Evolutionary conservation across 2,797 vertebrate species (phyloP).

Genomic region (Pseudomugil gertrudae): DNA sequence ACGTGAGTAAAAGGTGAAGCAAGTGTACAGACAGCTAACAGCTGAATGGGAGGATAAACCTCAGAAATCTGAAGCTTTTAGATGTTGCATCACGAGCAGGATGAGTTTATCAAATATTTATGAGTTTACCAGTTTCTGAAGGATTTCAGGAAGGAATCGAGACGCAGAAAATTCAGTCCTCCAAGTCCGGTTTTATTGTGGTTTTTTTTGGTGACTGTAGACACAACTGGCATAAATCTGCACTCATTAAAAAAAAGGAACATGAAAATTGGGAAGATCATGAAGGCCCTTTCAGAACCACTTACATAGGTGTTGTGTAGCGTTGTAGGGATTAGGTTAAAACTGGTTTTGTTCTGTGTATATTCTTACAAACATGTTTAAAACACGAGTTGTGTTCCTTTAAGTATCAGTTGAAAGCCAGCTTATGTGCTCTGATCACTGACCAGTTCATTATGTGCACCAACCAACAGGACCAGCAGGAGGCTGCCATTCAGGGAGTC

Average conservation of each 20-base stretch:
- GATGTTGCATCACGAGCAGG: not conserved
- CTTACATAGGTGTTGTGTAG: slow-evolving; percentile 28
- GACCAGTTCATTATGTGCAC: slow-evolving; percentile 25
- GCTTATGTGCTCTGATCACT: slow-evolving; percentile 32
- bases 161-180: slow-evolving; percentile 39
- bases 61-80: not conserved
- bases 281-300: slow-evolving; percentile 52
- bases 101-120: not conserved
- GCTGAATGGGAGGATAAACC: not conserved
- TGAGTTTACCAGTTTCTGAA: not conserved
- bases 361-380: slow-evolving; percentile 40
- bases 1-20: not conserved
- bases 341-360: slow-evolving; percentile 35
- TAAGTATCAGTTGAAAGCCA: slow-evolving; percentile 58
- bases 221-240: slow-evolving; percentile 63
- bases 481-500: slow-evolving; percentile 25
- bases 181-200: slow-evolving; percentile 71
- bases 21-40: not conserved
- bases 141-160: not conserved
- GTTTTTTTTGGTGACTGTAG: slow-evolving; percentile 62
- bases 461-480: slow-evolving; percentile 7
- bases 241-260: slow-evolving; percentile 66
- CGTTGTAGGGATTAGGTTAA: slow-evolving; percentile 46
- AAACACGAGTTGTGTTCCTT: slow-evolving; percentile 32
- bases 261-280: slow-evolving; percentile 64